Evolutionary conservation across 2,888 invertebrate species (phyloP), one percentile per base, ranked within the genome.

Genomic region (Tolmerus cingulatus): DNA sequence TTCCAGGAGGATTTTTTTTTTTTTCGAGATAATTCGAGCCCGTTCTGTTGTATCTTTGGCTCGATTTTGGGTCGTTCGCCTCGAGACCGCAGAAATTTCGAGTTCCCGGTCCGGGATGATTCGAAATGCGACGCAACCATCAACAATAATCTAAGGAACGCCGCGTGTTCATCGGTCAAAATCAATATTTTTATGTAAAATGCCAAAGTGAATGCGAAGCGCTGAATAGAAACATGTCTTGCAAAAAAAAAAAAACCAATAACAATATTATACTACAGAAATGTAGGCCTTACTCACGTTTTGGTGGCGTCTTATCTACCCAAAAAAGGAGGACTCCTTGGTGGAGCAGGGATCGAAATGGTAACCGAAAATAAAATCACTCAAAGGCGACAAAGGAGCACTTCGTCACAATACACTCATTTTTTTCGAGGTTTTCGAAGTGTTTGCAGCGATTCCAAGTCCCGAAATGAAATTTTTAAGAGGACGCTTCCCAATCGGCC

Each of bases 371-470:
- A 82, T 34, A 12, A 40, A 40, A 82, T 57, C 79, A 57, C 82
- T 76, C 57, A 66, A 66, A 66, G 66, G 82, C 37, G 27, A 37
- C 34, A 46, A 46, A 46, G 40, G 37, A 37, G 37, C 82, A 82
- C 34, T 82, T 82, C 66, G 82, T 82, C 82, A 82, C 82, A 82
- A 82, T n/a, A 2, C 66, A 82, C 82, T 34, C 82, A 82, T 82
- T 82, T 82, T 82, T 14, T 30, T 57, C 16, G 66, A 37, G 37
- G 82, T 55, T 82, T 7, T 66, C 34, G 37, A 82, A 82, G 46
- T 82, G 76, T n/a, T 40, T 23, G 51, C 51, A 27, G 51, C 46
- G 19, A 79, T 79, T 30, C 55, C 19, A 30, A 46, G 79, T 79
- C 51, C 79, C 79, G 46, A 46, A 79, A 79, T 66, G 12, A 27